Conservation (phyloP, 2,888 invertebrate species). For the Gibbula magus region DNA sequence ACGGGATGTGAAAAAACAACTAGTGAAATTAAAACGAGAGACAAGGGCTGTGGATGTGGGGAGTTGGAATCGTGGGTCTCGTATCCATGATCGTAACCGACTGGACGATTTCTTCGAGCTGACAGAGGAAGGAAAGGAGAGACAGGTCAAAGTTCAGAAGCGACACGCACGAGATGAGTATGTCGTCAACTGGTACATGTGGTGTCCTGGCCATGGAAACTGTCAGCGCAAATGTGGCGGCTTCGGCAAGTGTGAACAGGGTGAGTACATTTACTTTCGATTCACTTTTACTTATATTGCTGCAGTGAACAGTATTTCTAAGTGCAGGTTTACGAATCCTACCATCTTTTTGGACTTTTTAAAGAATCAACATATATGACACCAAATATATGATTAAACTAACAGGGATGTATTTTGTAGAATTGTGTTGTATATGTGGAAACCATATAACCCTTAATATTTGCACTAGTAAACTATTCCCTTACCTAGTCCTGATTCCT, state of each 20-base stretch:
- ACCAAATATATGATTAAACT: too few relatives aligned
- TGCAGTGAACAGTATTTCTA: too few relatives aligned
- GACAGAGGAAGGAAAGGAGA: slow-evolving; percentile 57
- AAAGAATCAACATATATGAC: too few relatives aligned
- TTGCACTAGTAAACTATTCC: too few relatives aligned
- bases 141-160: slow-evolving; percentile 47
- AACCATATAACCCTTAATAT: too few relatives aligned
- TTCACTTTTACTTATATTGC: too few relatives aligned
- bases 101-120: slow-evolving; percentile 66
- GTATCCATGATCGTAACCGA: slow-evolving; percentile 61
- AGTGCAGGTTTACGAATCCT: too few relatives aligned
- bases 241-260: slow-evolving; percentile 58
- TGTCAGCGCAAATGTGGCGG: slow-evolving; percentile 68
- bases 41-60: slow-evolving; percentile 58
- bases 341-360: too few relatives aligned
- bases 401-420: too few relatives aligned
- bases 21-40: slow-evolving; percentile 54
- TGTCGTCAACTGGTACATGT: slow-evolving; percentile 71
- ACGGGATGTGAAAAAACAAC: slow-evolving; percentile 59
- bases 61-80: slow-evolving; percentile 61
- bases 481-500: too few relatives aligned
- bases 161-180: slow-evolving; percentile 60
- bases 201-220: slow-evolving; percentile 70
- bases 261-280: slow-evolving; percentile 46
- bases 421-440: too few relatives aligned